Evolutionary conservation across 2,113 vertebrate species (phyloP).

Genomic region (Psittacus erithacus): DNA sequence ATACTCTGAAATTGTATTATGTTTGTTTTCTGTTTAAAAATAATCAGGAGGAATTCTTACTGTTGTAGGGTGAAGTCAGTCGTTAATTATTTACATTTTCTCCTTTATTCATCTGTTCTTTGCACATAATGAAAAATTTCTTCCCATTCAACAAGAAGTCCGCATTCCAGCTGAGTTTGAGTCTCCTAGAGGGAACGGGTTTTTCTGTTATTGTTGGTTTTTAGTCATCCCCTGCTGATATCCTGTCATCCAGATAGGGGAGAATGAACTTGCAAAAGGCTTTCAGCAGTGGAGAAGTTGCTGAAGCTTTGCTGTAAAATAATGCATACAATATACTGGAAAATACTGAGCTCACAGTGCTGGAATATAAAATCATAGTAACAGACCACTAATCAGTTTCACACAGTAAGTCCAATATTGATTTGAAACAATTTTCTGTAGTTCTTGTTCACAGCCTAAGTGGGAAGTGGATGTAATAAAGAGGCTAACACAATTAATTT

Average conservation of each 20-base stretch:
- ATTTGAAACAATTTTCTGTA: not conserved
- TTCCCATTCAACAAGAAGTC: slow-evolving; percentile 8
- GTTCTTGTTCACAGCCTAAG: not conserved
- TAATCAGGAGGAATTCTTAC: not conserved
- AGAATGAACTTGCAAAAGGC: slow-evolving; percentile 5
- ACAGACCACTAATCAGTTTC: not conserved
- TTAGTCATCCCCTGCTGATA: slow-evolving; percentile 49
- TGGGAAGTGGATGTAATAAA: not conserved
- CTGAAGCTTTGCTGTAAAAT: slow-evolving; percentile 30
- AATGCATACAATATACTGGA: not conserved
- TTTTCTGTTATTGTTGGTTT: slow-evolving; percentile 32
- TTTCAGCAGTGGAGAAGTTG: not conserved
- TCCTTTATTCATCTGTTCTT: slow-evolving; percentile 13
- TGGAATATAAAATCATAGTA: not conserved
- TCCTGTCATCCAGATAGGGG: slow-evolving; percentile 7
- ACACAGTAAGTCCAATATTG: not conserved
- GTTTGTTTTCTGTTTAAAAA: not conserved
- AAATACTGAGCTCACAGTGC: not conserved
- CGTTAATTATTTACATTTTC: slow-evolving; percentile 1
- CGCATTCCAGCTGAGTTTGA: slow-evolving; percentile 37
- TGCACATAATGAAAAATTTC: slow-evolving; percentile 45
- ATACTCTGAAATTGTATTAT: not conserved
- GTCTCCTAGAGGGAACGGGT: not conserved
- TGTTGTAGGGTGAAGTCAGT: not conserved
- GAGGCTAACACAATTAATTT: not conserved